phyloP scores from a whole-genome alignment of 1,140 invertebrate species.

The Subanguina moxae region DNA sequence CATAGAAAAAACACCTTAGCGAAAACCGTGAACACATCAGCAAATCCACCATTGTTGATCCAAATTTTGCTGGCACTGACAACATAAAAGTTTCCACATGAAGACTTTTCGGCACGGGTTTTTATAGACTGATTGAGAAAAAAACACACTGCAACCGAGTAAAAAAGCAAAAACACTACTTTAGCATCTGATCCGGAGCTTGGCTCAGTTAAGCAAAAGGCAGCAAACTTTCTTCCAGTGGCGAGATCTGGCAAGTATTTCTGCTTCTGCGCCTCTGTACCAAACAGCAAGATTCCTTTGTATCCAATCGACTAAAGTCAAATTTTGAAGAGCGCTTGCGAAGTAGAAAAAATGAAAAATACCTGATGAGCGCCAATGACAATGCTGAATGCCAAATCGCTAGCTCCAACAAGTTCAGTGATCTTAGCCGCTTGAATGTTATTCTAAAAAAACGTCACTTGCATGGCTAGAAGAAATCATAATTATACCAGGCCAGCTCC shows the following conservation, averaged over 20 bases:
- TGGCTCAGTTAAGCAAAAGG: too few species aligned
- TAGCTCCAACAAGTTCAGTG: conserved; percentile 76
- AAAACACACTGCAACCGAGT: too few species aligned
- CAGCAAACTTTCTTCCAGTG: too few species aligned
- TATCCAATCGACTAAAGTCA: background rate
- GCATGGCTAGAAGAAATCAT: too few species aligned
- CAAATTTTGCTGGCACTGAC: conserved; percentile 97
- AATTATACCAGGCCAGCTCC: conserved; percentile 63
- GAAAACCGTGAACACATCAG: conserved; percentile 98
- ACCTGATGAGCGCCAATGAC: conserved; percentile 60
- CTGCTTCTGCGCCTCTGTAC: too few species aligned
- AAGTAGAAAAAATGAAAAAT: background rate
- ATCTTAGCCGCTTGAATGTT: conserved; percentile 90
- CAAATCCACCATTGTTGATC: conserved; percentile 96
- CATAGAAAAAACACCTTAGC: conserved; percentile 77
- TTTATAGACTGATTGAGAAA: conserved; percentile 60
- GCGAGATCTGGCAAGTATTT: too few species aligned
- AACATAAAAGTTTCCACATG: conserved; percentile 84
- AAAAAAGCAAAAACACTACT: too few species aligned
- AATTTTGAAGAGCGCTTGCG: background rate
- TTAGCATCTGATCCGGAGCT: too few species aligned
- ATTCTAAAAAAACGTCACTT: conserved; percentile 52
- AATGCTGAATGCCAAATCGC: conserved; percentile 85
- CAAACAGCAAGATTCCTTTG: too few species aligned
- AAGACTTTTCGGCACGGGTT: conserved; percentile 74